These are phyloP conservation scores for Steinernema hermaphroditum DNA, from an alignment of 2,888 invertebrate species.

Conservation along the genomic window DNA sequence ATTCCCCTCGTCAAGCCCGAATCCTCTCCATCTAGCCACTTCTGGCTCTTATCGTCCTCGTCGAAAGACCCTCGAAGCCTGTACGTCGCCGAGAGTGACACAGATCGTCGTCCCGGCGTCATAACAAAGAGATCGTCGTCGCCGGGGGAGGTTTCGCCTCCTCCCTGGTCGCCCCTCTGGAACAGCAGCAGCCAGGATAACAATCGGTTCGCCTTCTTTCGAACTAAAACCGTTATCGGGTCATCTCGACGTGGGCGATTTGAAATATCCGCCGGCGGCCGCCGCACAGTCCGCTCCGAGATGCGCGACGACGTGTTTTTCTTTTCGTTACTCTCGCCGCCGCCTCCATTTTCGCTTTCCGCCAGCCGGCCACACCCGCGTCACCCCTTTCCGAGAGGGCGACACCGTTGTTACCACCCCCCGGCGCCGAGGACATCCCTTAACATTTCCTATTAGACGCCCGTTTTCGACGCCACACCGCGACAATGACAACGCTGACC, in stretches of 20 bases:
- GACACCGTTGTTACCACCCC: slow-evolving; percentile 1
- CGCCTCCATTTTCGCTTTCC: slow-evolving; percentile 6
- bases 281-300: background rate
- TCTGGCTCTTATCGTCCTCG: background rate
- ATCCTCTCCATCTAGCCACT: slow-evolving; percentile 2
- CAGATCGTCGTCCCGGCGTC: background rate
- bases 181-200: slow-evolving; percentile 13
- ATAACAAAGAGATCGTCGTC: slow-evolving; percentile 14
- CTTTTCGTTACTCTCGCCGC: slow-evolving; percentile 13
- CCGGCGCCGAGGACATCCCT: background rate
- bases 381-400: background rate
- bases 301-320: slow-evolving; percentile 28
- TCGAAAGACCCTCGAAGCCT: background rate
- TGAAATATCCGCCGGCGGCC: slow-evolving; percentile 8
- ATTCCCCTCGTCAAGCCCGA: background rate
- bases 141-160: slow-evolving; percentile 7
- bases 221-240: slow-evolving; percentile 30
- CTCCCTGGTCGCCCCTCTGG: background rate
- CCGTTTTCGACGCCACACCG: background rate
- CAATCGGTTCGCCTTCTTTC: slow-evolving; percentile 29
- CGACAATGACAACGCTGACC: background rate
- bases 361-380: slow-evolving; percentile 16
- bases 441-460: background rate
- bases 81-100: background rate
- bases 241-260: slow-evolving; percentile 25